These are phyloP conservation scores for Neomorphus geoffroyi DNA, from an alignment of 2,797 vertebrate genomes.

Conservation along the genomic window DNA sequence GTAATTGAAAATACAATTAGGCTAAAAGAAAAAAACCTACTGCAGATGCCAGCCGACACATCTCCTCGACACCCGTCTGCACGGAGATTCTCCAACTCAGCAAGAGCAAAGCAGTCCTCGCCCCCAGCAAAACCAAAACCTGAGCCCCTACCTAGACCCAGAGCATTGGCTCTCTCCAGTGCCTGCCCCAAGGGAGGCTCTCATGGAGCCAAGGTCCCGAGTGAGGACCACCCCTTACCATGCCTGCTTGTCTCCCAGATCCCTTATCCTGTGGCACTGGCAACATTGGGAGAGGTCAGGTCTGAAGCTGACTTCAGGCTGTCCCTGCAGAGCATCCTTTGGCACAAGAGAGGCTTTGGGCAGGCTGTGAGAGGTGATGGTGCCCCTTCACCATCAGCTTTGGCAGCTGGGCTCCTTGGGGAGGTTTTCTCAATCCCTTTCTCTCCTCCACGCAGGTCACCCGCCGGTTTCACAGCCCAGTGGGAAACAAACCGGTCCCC, in stretches of 20 bases:
- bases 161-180: accelerated
- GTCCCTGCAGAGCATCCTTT: neutral
- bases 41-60: accelerated
- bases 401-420: neutral
- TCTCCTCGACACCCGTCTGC: neutral
- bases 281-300: neutral
- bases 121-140: neutral
- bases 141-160: accelerated
- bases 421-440: neutral
- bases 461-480: neutral
- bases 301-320: neutral
- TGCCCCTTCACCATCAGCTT: neutral
- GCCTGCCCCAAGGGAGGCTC: neutral
- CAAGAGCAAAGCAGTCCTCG: neutral
- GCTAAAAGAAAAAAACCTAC: neutral
- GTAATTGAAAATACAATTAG: constrained; percentile 33
- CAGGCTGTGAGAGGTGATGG: neutral
- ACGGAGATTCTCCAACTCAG: accelerated
- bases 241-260: neutral
- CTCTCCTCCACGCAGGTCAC: neutral
- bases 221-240: neutral
- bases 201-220: neutral
- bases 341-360: neutral
- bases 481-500: neutral
- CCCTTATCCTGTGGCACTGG: neutral